phyloP scores from a whole-genome alignment of 2,113 vertebrate species.

The Chrysemys picta region DNA sequence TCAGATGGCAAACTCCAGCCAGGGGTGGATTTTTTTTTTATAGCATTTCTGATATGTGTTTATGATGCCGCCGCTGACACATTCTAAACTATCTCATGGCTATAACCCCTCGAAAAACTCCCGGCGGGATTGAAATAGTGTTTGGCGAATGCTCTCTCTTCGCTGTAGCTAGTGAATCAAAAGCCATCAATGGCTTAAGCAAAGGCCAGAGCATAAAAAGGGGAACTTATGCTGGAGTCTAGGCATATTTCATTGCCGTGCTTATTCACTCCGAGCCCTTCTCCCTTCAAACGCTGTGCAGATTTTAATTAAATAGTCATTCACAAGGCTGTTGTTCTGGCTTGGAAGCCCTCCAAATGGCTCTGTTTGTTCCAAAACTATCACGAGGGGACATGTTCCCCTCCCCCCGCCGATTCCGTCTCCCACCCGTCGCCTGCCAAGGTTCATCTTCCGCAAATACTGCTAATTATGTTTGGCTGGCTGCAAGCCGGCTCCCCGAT shows the following conservation, averaged over 20 bases:
- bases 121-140: constrained; percentile 21
- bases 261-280: constrained; percentile 16
- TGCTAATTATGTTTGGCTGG: constrained; percentile 48
- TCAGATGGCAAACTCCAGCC: constrained; percentile 1
- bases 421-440: neutral
- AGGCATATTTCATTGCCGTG: neutral
- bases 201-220: neutral
- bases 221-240: constrained; percentile 10
- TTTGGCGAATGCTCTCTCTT: constrained; percentile 26
- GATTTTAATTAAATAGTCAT: constrained; percentile 63
- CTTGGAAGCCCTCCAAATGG: constrained; percentile 62
- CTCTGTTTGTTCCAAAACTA: constrained; percentile 12
- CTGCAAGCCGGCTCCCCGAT: neutral
- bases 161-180: constrained; percentile 41
- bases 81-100: constrained; percentile 24
- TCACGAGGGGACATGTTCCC: constrained; percentile 12
- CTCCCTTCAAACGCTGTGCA: neutral
- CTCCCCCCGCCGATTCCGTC: neutral
- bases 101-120: constrained; percentile 26
- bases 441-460: constrained; percentile 26
- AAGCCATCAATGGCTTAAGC: neutral
- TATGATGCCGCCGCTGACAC: constrained; percentile 33
- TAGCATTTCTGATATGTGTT: constrained; percentile 30
- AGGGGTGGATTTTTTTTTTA: neutral
- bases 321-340: neutral